Evolutionary conservation across 2,797 vertebrate species (phyloP).

Genomic region (Coregonus ussuriensis): DNA sequence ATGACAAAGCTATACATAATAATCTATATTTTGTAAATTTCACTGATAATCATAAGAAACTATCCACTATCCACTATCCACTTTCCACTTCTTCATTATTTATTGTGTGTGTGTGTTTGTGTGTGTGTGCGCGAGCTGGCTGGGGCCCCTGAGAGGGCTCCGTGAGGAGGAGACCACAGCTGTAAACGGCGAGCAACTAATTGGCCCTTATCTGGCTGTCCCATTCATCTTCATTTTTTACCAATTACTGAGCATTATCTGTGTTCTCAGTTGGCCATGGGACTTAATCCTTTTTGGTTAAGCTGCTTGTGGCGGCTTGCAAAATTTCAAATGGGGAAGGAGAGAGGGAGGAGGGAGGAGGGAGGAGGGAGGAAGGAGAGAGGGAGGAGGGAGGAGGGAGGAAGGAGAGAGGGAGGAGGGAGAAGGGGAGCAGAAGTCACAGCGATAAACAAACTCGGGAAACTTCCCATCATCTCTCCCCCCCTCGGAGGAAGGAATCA

Average conservation of each 20-base stretch:
- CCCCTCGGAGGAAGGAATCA: constrained; percentile 59
- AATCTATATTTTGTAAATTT: no score
- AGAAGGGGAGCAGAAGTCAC: constrained; percentile 60
- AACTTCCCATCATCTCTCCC: constrained; percentile 79
- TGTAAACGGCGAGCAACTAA: constrained; percentile 99
- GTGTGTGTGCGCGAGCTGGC: constrained; percentile 82
- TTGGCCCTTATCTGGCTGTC: constrained; percentile 99
- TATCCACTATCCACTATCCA: no score
- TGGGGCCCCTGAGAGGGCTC: constrained; percentile 96
- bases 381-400: constrained; percentile 66
- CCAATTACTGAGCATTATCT: constrained; percentile 99
- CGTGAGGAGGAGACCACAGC: constrained; percentile 99
- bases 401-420: no score
- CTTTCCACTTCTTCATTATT: neutral
- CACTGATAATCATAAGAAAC: no score
- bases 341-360: constrained; percentile 75
- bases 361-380: constrained; percentile 68
- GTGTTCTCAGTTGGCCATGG: constrained; percentile 99
- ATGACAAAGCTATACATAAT: no score
- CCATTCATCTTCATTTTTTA: constrained; percentile 99
- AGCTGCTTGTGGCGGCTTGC: constrained; percentile 98
- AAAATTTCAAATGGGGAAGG: constrained; percentile 89
- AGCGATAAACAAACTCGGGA: constrained; percentile 78
- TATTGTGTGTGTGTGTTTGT: constrained; percentile 61
- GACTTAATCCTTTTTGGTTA: constrained; percentile 99